phyloP scores from a whole-genome alignment of 2,113 vertebrate species.

The Thymallus thymallus region DNA sequence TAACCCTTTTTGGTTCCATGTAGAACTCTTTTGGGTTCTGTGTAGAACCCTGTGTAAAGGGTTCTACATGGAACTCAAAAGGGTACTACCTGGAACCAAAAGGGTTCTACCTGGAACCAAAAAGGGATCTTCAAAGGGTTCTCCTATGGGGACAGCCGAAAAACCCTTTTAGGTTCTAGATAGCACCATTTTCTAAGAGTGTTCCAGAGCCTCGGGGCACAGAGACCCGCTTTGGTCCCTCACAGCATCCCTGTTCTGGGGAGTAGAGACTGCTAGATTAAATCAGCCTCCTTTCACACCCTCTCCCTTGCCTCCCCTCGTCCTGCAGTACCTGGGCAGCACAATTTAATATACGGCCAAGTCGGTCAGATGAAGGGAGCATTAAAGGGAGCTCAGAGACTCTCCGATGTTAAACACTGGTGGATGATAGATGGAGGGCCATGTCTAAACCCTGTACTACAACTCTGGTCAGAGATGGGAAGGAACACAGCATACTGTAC shows the following conservation, averaged over 20 bases:
- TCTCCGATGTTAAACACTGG: conserved; percentile 7
- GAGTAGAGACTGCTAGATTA: conserved; percentile 14
- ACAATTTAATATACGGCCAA: conserved; percentile 24
- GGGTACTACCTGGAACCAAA: too few relatives aligned
- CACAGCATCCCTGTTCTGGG: conserved; percentile 6
- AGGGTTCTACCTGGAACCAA: too few relatives aligned
- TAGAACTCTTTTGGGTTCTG: too few relatives aligned
- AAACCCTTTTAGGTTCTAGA: not conserved
- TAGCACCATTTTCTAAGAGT: too few relatives aligned
- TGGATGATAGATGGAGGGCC: conserved; percentile 8
- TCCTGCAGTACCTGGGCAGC: conserved; percentile 12
- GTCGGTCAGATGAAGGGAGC: not conserved
- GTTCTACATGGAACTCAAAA: too few relatives aligned
- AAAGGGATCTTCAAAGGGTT: too few relatives aligned
- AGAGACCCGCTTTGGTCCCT: conserved; percentile 1
- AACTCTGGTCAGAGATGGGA: not conserved
- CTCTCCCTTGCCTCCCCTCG: not conserved
- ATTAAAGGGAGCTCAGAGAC: conserved; percentile 12
- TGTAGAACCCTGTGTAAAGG: too few relatives aligned
- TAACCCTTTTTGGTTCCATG: too few relatives aligned
- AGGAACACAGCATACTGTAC: not conserved
- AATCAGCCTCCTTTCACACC: conserved; percentile 12
- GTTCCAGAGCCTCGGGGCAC: conserved; percentile 16
- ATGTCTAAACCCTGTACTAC: not conserved
- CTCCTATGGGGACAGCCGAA: too few relatives aligned